A percentile compares a stretch with the other conserved stretches of the same genome.
Conservation (phyloP, 2,113 vertebrate genomes). For the Sisor rabdophorus region DNA sequence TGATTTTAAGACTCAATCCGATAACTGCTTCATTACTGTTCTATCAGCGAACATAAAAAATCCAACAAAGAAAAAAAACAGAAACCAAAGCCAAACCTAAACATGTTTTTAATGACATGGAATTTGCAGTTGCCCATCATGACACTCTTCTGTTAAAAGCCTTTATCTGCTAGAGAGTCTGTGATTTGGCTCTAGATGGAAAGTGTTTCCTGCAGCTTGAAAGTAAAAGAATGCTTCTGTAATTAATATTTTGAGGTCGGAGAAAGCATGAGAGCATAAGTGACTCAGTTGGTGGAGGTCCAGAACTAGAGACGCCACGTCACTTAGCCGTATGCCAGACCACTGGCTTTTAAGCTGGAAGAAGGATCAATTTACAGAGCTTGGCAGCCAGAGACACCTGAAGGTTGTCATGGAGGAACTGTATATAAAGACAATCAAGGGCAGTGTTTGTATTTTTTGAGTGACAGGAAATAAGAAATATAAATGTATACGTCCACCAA, state of each 20-base stretch:
- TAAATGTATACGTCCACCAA: background rate
- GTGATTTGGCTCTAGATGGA: conserved; percentile 21
- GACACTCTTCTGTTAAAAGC: conserved; percentile 2
- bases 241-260: conserved; percentile 36
- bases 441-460: background rate
- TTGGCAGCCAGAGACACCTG: conserved; percentile 44
- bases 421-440: background rate
- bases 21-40: background rate
- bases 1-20: background rate
- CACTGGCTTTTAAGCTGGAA: conserved; percentile 1
- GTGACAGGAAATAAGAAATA: conserved; percentile 42
- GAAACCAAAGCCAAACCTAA: background rate
- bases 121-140: conserved; percentile 21
- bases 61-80: conserved; percentile 5
- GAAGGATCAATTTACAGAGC: conserved; percentile 41
- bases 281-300: conserved; percentile 32
- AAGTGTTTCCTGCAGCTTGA: conserved; percentile 7
- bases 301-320: conserved; percentile 32
- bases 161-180: conserved; percentile 6
- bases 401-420: conserved; percentile 45
- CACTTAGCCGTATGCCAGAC: conserved; percentile 36
- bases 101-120: conserved; percentile 7
- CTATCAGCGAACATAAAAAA: background rate
- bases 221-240: conserved; percentile 41
- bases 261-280: conserved; percentile 30